Evolutionary conservation across 2,797 vertebrate species (phyloP).

Genomic region (Spheniscus humboldti): DNA sequence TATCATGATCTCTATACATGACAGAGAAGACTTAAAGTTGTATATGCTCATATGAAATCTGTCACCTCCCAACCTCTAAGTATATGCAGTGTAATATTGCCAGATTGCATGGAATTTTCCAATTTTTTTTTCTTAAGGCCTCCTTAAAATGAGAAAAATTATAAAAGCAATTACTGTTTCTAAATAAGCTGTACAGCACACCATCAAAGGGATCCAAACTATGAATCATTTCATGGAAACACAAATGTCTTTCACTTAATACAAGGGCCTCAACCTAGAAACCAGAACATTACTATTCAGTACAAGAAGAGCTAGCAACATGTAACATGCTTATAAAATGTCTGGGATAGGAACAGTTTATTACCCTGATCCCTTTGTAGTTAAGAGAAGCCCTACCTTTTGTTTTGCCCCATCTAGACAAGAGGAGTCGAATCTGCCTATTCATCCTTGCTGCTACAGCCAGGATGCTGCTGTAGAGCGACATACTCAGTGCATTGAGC

Average conservation of each 20-base stretch:
- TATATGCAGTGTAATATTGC: not conserved
- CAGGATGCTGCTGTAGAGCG: not conserved
- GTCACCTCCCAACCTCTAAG: not conserved
- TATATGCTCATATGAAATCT: not conserved
- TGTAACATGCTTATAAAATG: not conserved
- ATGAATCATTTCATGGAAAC: not conserved
- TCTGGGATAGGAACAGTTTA: not conserved
- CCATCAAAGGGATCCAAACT: not conserved
- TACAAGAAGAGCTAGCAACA: not conserved
- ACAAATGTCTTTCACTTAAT: not conserved
- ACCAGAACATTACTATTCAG: not conserved
- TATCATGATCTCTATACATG: not conserved
- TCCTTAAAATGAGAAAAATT: not conserved
- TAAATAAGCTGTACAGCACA: not conserved
- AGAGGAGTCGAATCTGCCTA: not conserved
- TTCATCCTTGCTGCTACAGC: not conserved
- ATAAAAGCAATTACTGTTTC: not conserved
- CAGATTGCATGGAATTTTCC: not conserved
- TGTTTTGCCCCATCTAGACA: not conserved
- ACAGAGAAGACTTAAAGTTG: not conserved
- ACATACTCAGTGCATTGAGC: accelerated
- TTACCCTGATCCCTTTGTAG: not conserved
- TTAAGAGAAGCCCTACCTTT: not conserved
- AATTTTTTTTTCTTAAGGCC: not conserved
- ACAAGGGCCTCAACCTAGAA: not conserved